Evolutionary conservation across 1,140 invertebrate species (phyloP).

Genomic region (Apis mellifera): DNA sequence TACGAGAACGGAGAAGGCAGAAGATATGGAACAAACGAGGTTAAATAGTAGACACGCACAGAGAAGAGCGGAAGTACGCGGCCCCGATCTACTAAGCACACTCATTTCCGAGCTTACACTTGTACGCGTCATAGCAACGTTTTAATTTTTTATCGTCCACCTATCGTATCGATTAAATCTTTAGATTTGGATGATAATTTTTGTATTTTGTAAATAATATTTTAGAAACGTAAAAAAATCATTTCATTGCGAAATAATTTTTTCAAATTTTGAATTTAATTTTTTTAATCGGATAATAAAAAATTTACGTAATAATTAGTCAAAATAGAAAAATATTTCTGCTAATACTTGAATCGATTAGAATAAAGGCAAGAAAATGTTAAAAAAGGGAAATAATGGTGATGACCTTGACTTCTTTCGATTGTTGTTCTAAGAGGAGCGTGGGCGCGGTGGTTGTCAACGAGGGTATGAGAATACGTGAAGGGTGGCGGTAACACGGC

Average conservation of each 20-base stretch:
- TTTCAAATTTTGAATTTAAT: too few species aligned
- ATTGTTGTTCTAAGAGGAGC: constrained; percentile 57
- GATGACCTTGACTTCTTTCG: constrained; percentile 66
- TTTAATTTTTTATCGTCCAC: neutral
- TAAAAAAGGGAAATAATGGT: constrained; percentile 17
- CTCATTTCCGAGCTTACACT: constrained; percentile 23
- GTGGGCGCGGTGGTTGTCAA: constrained; percentile 20
- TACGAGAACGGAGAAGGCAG: neutral
- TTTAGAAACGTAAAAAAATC: too few species aligned
- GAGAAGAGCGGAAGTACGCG: constrained; percentile 34
- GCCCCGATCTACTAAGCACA: constrained; percentile 36
- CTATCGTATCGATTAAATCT: neutral
- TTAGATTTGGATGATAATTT: neutral
- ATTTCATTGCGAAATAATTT: too few species aligned
- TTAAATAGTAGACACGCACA: constrained; percentile 30
- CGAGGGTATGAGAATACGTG: constrained; percentile 14
- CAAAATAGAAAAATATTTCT: neutral
- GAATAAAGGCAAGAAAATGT: neutral
- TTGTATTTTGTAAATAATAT: too few species aligned
- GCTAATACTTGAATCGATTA: neutral
- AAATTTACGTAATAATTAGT: too few species aligned
- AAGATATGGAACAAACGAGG: constrained; percentile 39
- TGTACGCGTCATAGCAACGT: neutral
- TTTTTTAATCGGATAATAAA: too few species aligned
- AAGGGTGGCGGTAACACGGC: constrained; percentile 30